Base-by-base conservation (phyloP, 2,797 vertebrate species). In the Heterohyrax brucei region DNA sequence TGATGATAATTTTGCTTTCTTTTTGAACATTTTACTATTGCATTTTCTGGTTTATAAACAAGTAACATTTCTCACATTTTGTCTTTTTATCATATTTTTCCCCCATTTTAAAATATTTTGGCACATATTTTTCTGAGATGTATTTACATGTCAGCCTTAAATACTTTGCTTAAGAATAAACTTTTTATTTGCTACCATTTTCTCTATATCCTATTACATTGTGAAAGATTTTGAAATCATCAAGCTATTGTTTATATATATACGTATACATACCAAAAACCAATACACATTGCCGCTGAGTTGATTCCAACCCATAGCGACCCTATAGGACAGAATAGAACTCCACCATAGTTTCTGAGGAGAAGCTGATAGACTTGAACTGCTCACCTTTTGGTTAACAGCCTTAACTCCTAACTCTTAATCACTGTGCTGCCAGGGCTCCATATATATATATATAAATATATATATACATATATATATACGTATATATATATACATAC, bases 41-140 rank as follows among this genome's bases (percentile, higher is more conserved):
- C 10, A 7, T 44, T 72, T 89, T 77, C 19, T 75, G 7, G 4
- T n/a, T 73, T 64, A 85, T 72, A 68, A 90, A 81, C 5, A 1
- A 64, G 3, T 85, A 78, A 39, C 39, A 39, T 39, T 39, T 81
- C 28, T 86, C 90, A 28, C 21, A 87, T 56, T 66, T 79, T 94
- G 53, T 14, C 13, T 56, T 90, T 33, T 5, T 26, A 33, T 86
- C 46, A 10, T 16, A 61, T 56, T 83, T 66, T 56, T 91, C n/a
- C n/a, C 22, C 39, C 33, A n/a, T 70, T 77, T 73, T 80, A 22
- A 94, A 91, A 46, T 82, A 92, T 78, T 72, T 84, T 66, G 80
- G 46, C 14, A 79, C 1, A 78, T 70, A 30, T 44, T 68, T 85
- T 53, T 78, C 62, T 64, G 0, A 87, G 89, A 59, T 79, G 26